phyloP scores from a whole-genome alignment of 2,113 vertebrate species.

The Micronisus gabar region DNA sequence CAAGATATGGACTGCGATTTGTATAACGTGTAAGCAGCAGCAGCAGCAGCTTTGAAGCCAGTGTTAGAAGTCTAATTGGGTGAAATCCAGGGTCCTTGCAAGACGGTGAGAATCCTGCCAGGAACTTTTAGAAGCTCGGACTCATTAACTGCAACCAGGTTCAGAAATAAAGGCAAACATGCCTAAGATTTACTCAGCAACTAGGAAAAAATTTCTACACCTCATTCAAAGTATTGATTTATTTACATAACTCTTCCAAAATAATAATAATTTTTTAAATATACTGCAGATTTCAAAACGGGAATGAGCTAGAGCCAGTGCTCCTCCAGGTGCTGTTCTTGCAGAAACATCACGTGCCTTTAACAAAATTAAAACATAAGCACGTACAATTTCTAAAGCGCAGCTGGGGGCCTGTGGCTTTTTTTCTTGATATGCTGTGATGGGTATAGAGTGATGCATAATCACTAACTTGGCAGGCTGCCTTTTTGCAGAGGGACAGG shows the following conservation, averaged over 20 bases:
- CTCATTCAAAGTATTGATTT: not conserved
- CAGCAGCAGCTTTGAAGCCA: not conserved
- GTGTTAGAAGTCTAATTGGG: not conserved
- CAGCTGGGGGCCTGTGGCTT: not conserved
- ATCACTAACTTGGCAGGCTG: not conserved
- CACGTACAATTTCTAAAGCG: not conserved
- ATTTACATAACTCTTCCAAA: not conserved
- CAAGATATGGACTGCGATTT: not conserved
- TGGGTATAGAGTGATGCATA: not conserved
- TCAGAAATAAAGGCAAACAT: not conserved
- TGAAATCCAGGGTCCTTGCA: not conserved
- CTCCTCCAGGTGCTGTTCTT: not conserved
- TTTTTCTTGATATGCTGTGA: not conserved
- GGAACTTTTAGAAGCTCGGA: not conserved
- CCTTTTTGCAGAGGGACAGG: not conserved
- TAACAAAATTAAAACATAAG: conserved; percentile 15
- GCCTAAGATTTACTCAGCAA: not conserved
- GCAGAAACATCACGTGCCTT: not conserved
- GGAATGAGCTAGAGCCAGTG: not conserved
- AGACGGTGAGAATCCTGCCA: not conserved
- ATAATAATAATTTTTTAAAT: not conserved
- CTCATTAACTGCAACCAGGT: not conserved
- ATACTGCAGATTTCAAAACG: not conserved
- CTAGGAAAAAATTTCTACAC: not conserved
- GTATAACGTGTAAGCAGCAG: not conserved